Evolutionary conservation across 1,140 invertebrate species (phyloP), one percentile per base, ranked within the genome.

Genomic region (Eumeta japonica): DNA sequence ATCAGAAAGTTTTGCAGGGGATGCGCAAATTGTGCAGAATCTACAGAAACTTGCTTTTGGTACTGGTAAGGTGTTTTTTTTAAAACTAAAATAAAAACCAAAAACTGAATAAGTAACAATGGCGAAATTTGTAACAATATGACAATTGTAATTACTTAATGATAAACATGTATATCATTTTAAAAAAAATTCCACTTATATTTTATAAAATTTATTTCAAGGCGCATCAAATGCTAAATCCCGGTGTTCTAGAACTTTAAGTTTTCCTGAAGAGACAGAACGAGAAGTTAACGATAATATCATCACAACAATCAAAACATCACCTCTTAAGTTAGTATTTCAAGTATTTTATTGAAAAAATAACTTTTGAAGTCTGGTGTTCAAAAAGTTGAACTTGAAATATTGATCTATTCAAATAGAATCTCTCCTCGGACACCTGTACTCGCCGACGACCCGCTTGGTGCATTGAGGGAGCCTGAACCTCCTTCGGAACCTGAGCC

Each of bases 361-460:
- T 24, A n/a, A 5, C 5, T n/a, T 24, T 5, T 24, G 5, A 7
- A 24, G 5, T 24, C 20, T 24, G 5, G n/a, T 24, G n/a, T n/a
- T 24, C 20, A 24, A n/a, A 7, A 7, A 24, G 5, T 24, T 24
- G 5, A 24, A n/a, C n/a, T 24, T 31, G 10, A 15, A 1, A n/a
- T 37, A 10, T 19, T 20, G 16, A 10, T 20, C 28, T 40, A 34
- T 28, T 19, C 30, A 48, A 48, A 14, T 50, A 86, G 84, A 61
- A 68, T 84, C 40, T 81, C 81, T 15, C 80, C 85, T 12, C 77
- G 90, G 28, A 92, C 89, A 13, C 87, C 89, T 2, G 89, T 94
- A 1, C 89, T 91, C 2, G 83, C 91, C 59, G 93, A 93, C 62
- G 92, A 95, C 77, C 93, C 93, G 1, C 68, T 96, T 15, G 93